Conservation (phyloP, 2,888 invertebrate genomes). For the Thera obeliscata region DNA sequence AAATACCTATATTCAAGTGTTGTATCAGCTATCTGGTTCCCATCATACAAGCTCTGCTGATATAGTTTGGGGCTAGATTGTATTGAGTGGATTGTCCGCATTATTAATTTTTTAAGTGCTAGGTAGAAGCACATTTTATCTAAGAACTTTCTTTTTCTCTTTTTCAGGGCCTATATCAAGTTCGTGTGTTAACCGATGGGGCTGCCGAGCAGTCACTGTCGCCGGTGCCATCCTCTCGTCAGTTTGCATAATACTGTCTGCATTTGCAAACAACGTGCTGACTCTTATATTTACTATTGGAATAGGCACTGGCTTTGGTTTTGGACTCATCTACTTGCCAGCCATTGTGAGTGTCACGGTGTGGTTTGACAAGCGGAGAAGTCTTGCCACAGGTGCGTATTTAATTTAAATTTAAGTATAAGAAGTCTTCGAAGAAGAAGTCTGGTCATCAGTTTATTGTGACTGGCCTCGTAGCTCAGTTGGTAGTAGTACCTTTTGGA, state of each 20-base stretch:
- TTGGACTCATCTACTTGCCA: slow-evolving; percentile 98
- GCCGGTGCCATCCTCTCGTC: slow-evolving; percentile 92
- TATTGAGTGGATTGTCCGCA: too few relatives aligned
- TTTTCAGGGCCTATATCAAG: slow-evolving; percentile 96
- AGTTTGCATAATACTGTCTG: slow-evolving; percentile 90
- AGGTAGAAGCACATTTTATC: too few relatives aligned
- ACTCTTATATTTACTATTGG: slow-evolving; percentile 97
- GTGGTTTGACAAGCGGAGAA: slow-evolving; percentile 97
- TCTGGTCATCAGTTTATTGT: too few relatives aligned
- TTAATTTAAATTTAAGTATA: background rate
- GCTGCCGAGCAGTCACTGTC: slow-evolving; percentile 96
- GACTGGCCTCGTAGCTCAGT: too few relatives aligned
- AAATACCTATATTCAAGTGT: too few relatives aligned
- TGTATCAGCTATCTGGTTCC: too few relatives aligned
- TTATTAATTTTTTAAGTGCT: too few relatives aligned
- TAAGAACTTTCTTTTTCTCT: slow-evolving; percentile 9
- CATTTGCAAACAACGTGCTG: slow-evolving; percentile 92
- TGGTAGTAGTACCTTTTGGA: too few relatives aligned
- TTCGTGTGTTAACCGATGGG: slow-evolving; percentile 97
- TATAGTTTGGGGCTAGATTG: too few relatives aligned
- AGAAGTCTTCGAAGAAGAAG: too few relatives aligned
- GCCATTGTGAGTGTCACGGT: slow-evolving; percentile 99
- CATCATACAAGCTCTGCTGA: too few relatives aligned
- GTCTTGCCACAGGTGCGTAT: slow-evolving; percentile 92
- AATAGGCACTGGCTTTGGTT: slow-evolving; percentile 96